Percentiles rank a stretch among this genome's conserved stretches.
phyloP scores from a whole-genome alignment of 2,888 invertebrate species.

The Pammene aurita region DNA sequence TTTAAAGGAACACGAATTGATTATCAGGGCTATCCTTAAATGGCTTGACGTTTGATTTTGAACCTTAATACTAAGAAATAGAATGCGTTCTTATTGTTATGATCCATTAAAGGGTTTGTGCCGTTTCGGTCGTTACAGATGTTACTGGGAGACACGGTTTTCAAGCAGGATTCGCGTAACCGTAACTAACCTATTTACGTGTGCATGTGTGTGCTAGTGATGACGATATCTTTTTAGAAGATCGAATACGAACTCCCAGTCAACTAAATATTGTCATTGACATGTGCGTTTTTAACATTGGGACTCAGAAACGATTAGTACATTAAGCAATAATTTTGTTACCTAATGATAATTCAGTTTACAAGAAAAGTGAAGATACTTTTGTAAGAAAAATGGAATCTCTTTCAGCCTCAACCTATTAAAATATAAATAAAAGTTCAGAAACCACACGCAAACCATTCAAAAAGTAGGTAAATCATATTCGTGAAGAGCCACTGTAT shows the following conservation, averaged over 20 bases:
- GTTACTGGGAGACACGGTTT: not conserved
- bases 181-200: too few species aligned
- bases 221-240: too few species aligned
- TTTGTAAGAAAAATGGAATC: too few species aligned
- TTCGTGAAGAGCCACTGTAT: slow-evolving; percentile 55
- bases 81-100: not conserved
- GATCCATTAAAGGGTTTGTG: not conserved
- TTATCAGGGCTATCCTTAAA: not conserved
- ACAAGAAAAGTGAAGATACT: too few species aligned
- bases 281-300: too few species aligned
- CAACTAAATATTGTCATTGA: too few species aligned
- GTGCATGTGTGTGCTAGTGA: not conserved
- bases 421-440: not conserved
- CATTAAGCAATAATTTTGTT: too few species aligned
- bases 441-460: slow-evolving; percentile 2
- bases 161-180: not conserved
- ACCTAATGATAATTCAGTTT: too few species aligned
- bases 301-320: too few species aligned
- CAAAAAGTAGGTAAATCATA: slow-evolving; percentile 58
- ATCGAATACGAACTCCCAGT: too few species aligned
- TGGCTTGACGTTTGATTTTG: not conserved
- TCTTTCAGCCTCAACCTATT: not conserved
- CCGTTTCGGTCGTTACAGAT: not conserved
- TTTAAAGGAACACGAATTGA: slow-evolving; percentile 34
- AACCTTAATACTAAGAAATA: not conserved